phyloP scores from a whole-genome alignment of 2,113 vertebrate species.

The Mobula birostris region DNA sequence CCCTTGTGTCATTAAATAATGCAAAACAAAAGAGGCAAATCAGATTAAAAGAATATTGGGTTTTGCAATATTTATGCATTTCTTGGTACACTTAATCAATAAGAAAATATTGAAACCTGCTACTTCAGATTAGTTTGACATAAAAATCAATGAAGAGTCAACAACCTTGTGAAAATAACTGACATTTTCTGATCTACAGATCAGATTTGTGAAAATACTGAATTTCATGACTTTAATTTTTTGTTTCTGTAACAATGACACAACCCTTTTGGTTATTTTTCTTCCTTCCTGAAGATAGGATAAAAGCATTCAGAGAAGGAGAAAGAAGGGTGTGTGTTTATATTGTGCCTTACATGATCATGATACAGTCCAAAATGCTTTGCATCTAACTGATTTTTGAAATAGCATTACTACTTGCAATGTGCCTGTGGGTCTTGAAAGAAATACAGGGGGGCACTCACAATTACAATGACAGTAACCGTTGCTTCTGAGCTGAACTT shows the following conservation, averaged over 20 bases:
- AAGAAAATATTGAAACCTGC: neutral
- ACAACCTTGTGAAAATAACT: neutral
- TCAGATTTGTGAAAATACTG: neutral
- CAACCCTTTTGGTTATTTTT: neutral
- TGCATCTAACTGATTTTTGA: too few relatives aligned
- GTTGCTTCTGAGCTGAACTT: neutral
- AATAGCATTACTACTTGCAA: too few relatives aligned
- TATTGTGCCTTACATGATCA: too few relatives aligned
- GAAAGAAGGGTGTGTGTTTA: too few relatives aligned
- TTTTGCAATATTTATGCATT: neutral
- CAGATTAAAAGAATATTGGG: neutral
- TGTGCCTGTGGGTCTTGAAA: neutral
- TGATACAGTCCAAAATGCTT: too few relatives aligned
- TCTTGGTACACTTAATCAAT: neutral
- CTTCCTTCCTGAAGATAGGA: neutral
- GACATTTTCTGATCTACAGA: neutral
- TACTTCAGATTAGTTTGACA: neutral
- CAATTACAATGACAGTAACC: neutral
- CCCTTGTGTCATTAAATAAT: neutral
- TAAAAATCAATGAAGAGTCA: slow-evolving; percentile 4
- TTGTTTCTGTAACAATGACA: neutral
- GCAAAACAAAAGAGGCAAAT: neutral
- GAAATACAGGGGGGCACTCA: neutral
- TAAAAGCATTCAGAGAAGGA: neutral
- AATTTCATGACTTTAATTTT: neutral